phyloP scores from a whole-genome alignment of 1,140 invertebrate genomes.

The Drosophila eugracilis region DNA sequence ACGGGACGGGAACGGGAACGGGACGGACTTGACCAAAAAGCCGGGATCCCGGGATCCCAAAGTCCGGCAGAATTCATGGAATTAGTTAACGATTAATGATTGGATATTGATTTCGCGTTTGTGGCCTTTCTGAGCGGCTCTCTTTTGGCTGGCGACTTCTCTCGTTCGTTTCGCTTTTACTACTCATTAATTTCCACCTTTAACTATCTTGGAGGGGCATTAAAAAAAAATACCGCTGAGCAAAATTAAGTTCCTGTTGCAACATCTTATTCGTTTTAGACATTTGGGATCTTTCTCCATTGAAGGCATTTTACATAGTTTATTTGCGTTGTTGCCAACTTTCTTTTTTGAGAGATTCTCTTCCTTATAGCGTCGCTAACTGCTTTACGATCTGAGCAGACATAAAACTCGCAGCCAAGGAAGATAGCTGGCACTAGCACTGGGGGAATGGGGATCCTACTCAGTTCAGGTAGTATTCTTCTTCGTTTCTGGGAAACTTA shows the following conservation, averaged over 20 bases:
- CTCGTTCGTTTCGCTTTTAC: constrained; percentile 42
- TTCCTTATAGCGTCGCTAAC: constrained; percentile 66
- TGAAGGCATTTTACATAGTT: constrained; percentile 42
- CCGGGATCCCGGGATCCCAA: constrained; percentile 3
- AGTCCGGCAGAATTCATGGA: constrained; percentile 76
- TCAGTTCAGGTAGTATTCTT: constrained; percentile 55
- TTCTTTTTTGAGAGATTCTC: constrained; percentile 58
- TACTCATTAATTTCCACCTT: constrained; percentile 62
- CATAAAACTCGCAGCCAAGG: constrained; percentile 52
- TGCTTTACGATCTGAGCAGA: constrained; percentile 56
- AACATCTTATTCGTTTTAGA: constrained; percentile 37
- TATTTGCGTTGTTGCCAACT: constrained; percentile 47
- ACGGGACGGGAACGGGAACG: too few relatives aligned
- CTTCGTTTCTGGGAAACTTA: constrained; percentile 77
- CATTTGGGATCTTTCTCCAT: constrained; percentile 44
- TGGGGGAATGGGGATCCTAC: constrained; percentile 21
- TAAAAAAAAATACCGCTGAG: constrained; percentile 31
- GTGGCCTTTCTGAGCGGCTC: constrained; percentile 7
- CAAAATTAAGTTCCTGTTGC: constrained; percentile 46
- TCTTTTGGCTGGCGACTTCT: constrained; percentile 9
- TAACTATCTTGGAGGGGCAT: constrained; percentile 43
- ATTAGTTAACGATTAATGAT: constrained; percentile 84
- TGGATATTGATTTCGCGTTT: constrained; percentile 76
- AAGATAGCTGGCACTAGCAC: constrained; percentile 15
- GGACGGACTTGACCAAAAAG: constrained; percentile 24